phyloP scores from a whole-genome alignment of 2,888 invertebrate species.

The Oscheius sp. region DNA sequence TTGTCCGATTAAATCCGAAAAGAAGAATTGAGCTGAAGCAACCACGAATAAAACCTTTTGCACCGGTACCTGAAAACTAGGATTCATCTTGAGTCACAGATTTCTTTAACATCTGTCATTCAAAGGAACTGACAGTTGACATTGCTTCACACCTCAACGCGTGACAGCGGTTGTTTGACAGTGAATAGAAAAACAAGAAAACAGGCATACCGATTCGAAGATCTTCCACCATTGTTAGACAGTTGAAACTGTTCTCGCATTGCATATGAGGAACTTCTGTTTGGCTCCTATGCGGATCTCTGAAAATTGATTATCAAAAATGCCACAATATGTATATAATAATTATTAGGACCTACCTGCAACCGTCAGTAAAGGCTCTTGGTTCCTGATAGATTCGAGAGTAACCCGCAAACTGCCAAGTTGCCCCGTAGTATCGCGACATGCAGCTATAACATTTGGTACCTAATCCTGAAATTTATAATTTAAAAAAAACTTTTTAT shows the following conservation, averaged over 20 bases:
- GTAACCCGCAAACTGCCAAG: constrained; percentile 66
- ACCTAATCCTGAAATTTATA: constrained; percentile 4
- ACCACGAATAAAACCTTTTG: constrained; percentile 63
- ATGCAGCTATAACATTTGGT: constrained; percentile 63
- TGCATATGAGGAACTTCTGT: constrained; percentile 57
- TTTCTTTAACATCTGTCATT: too few relatives aligned
- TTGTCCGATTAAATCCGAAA: constrained; percentile 63
- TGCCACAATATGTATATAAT: background rate
- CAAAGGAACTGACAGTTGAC: constrained; percentile 11
- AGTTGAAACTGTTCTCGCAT: constrained; percentile 58
- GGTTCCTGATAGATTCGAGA: constrained; percentile 65
- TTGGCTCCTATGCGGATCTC: constrained; percentile 57
- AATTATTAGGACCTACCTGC: constrained; percentile 40
- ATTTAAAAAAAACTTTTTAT: too few relatives aligned
- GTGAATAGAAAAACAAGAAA: too few relatives aligned
- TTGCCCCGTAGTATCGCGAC: constrained; percentile 66
- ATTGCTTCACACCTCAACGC: background rate
- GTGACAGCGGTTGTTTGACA: too few relatives aligned
- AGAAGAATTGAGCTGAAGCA: constrained; percentile 59
- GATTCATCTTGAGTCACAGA: too few relatives aligned
- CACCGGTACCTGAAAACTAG: constrained; percentile 65
- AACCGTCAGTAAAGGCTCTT: constrained; percentile 61
- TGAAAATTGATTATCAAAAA: constrained; percentile 16
- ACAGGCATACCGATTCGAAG: constrained; percentile 57
- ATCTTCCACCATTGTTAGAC: constrained; percentile 64